A percentile compares a stretch with the other conserved stretches of the same genome.
phyloP scores from a whole-genome alignment of 2,113 vertebrate species.

The Thamnophis sirtalis region DNA sequence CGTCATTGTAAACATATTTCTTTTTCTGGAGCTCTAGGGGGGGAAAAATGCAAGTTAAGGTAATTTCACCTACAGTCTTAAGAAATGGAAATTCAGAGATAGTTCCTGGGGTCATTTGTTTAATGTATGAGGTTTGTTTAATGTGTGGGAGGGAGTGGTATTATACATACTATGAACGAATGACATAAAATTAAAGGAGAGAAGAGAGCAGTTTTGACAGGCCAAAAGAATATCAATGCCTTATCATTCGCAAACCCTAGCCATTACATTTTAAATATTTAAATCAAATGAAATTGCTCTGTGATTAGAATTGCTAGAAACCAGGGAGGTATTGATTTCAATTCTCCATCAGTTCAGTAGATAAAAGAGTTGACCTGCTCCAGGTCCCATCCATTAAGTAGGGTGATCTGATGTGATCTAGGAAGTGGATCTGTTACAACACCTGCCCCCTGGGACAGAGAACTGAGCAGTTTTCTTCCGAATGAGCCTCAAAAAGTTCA shows the following conservation, averaged over 20 bases:
- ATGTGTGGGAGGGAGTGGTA: conserved; percentile 24
- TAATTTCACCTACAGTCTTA: not conserved
- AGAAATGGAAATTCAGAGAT: conserved; percentile 5
- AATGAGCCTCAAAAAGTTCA: not conserved
- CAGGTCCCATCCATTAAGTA: not conserved
- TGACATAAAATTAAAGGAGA: conserved; percentile 31
- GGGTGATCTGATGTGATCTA: not conserved
- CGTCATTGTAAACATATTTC: not conserved
- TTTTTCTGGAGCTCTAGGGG: not conserved
- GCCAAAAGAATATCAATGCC: not conserved
- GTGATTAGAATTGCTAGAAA: not conserved
- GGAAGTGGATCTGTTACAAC: not conserved
- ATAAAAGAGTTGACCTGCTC: not conserved
- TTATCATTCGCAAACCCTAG: not conserved
- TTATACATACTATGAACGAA: not conserved
- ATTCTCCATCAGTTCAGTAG: not conserved
- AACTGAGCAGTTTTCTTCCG: not conserved
- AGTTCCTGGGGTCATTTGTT: not conserved
- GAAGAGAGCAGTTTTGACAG: conserved; percentile 33
- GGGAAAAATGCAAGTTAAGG: not conserved
- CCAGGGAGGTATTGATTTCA: not conserved
- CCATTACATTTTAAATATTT: not conserved
- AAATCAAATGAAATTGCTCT: not conserved
- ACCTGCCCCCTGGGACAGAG: not conserved
- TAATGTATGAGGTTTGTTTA: not conserved